Percentiles rank a stretch among this genome's conserved stretches.
phyloP scores from a whole-genome alignment of 1,140 invertebrate genomes.

The Sipha flava region DNA sequence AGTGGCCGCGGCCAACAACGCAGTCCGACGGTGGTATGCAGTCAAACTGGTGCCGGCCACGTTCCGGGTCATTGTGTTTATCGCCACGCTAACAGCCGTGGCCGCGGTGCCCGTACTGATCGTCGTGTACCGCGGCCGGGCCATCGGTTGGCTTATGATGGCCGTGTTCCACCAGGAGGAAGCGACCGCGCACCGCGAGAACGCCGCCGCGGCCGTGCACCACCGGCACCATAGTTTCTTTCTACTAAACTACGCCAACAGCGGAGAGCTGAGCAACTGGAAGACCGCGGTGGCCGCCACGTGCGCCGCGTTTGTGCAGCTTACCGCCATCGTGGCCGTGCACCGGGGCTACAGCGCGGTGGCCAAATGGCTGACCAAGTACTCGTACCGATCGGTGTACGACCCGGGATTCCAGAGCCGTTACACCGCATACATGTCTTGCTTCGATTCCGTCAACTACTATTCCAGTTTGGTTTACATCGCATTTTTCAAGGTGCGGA shows the following conservation, averaged over 20 bases:
- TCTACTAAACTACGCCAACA: slow-evolving; percentile 6
- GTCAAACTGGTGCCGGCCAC: background rate
- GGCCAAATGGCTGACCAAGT: background rate
- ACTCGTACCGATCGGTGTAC: background rate
- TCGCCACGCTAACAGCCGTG: background rate
- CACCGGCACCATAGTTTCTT: background rate
- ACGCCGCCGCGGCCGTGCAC: background rate
- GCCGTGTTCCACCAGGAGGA: background rate
- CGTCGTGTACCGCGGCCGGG: slow-evolving; percentile 16
- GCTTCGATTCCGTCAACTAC: slow-evolving; percentile 96
- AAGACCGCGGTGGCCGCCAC: background rate
- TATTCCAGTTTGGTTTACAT: slow-evolving; percentile 95
- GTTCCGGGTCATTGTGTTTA: background rate
- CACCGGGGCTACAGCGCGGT: background rate
- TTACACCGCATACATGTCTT: slow-evolving; percentile 93
- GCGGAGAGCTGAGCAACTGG: slow-evolving; percentile 7
- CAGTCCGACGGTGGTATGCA: background rate
- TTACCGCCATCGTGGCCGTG: background rate
- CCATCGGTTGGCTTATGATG: background rate
- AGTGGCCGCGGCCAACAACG: background rate
- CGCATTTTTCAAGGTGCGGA: slow-evolving; percentile 90
- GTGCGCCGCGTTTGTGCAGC: background rate
- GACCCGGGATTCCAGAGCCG: slow-evolving; percentile 74
- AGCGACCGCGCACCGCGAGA: background rate
- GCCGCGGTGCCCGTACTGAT: slow-evolving; percentile 16